Conservation (phyloP, 2,113 vertebrate species). For the Rhynchomys soricoides region DNA sequence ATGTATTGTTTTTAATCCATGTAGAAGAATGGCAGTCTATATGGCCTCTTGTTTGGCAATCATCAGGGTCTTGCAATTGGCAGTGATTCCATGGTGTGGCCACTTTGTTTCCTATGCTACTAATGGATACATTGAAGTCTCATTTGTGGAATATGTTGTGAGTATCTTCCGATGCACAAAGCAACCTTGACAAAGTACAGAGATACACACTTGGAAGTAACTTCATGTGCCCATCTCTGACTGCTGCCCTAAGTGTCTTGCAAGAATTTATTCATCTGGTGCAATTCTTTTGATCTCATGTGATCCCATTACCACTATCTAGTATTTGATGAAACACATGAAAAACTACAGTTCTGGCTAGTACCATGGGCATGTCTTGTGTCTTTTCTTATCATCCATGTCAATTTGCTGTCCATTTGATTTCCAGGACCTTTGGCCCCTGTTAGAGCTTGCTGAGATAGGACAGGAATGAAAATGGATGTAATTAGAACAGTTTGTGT, state of each 20-base stretch:
- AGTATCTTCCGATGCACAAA: neutral
- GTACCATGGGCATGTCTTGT: neutral
- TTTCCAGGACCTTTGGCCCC: neutral
- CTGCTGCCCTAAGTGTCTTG: neutral
- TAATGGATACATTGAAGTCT: neutral
- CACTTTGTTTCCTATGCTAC: neutral
- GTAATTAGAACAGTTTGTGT: neutral
- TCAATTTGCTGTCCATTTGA: neutral
- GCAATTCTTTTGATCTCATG: neutral
- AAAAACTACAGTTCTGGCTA: constrained; percentile 20
- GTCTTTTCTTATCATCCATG: neutral
- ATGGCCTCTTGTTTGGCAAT: neutral
- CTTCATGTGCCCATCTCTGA: too few relatives aligned
- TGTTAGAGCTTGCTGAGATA: neutral
- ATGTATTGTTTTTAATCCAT: neutral
- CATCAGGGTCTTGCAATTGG: neutral
- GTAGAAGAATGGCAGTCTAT: neutral
- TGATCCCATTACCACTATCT: neutral
- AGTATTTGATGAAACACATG: neutral
- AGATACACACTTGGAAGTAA: neutral
- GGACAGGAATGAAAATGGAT: neutral
- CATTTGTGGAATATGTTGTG: neutral
- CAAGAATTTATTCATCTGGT: neutral
- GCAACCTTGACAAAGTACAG: neutral
- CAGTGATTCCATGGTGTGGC: neutral